These are phyloP conservation scores for Sinopyrophorus schimmeli DNA, from an alignment of 2,888 invertebrate genomes.

Conservation along the genomic window DNA sequence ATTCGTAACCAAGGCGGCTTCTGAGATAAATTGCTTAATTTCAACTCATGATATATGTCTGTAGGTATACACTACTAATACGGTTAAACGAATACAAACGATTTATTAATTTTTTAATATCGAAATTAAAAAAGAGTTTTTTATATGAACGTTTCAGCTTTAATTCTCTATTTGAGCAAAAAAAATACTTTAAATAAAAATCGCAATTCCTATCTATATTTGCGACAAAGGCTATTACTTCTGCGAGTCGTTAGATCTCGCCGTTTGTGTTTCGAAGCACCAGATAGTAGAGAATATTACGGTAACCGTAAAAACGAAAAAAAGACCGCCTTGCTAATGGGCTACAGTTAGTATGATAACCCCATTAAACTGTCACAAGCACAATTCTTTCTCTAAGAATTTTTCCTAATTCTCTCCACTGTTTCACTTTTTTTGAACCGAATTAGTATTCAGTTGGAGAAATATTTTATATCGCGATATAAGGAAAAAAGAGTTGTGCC, in stretches of 20 bases:
- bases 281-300: slow-evolving; percentile 27
- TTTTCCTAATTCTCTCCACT: slow-evolving; percentile 12
- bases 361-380: slow-evolving; percentile 6
- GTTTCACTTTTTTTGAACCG: not conserved
- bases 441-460: too few species aligned
- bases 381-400: slow-evolving; percentile 1
- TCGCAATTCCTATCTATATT: slow-evolving; percentile 6
- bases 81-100: too few species aligned
- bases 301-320: slow-evolving; percentile 31
- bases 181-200: not conserved
- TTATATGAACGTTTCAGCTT: too few species aligned
- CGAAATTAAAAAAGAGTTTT: too few species aligned
- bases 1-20: too few species aligned
- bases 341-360: slow-evolving; percentile 29
- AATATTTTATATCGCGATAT: too few species aligned
- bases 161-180: too few species aligned
- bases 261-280: slow-evolving; percentile 18
- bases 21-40: too few species aligned
- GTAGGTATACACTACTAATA: too few species aligned
- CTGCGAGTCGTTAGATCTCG: slow-evolving; percentile 30
- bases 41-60: too few species aligned
- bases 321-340: slow-evolving; percentile 32
- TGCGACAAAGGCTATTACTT: slow-evolving; percentile 7
- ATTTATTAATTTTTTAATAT: too few species aligned
- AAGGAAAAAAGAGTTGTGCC: too few species aligned